phyloP scores from a whole-genome alignment of 2,797 vertebrate genomes.

The Phoebastria nigripes region DNA sequence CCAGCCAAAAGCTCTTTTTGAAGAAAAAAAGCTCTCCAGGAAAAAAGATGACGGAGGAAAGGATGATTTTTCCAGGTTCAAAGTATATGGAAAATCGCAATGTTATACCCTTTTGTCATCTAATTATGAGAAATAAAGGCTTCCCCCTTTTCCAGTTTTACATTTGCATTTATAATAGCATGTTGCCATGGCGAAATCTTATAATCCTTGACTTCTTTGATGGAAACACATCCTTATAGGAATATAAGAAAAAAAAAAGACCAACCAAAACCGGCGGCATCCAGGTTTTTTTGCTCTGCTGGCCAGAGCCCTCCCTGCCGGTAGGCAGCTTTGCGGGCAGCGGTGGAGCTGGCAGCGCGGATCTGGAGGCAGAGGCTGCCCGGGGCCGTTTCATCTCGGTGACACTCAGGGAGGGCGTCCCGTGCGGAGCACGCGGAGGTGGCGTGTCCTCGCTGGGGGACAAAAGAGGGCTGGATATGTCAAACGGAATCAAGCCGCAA shows the following conservation, averaged over 20 bases:
- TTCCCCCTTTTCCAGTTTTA: neutral
- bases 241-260: neutral
- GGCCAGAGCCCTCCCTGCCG: neutral
- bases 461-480: constrained; percentile 53
- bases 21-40: neutral
- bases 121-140: constrained; percentile 36
- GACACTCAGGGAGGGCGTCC: constrained; percentile 37
- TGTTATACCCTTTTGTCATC: neutral
- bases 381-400: constrained; percentile 26
- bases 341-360: neutral
- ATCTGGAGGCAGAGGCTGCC: neutral
- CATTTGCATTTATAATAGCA: constrained; percentile 55
- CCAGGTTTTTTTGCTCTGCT: neutral
- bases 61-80: neutral
- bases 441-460: constrained; percentile 16
- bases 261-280: neutral
- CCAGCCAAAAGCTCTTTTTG: neutral
- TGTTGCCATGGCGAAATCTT: constrained; percentile 58
- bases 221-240: neutral
- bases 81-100: neutral
- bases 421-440: neutral
- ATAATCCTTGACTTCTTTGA: constrained; percentile 25
- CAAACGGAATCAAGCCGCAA: constrained; percentile 41
- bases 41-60: neutral
- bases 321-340: neutral